Conservation (phyloP, 2,797 vertebrate genomes). For the Onychomys leucogaster region DNA sequence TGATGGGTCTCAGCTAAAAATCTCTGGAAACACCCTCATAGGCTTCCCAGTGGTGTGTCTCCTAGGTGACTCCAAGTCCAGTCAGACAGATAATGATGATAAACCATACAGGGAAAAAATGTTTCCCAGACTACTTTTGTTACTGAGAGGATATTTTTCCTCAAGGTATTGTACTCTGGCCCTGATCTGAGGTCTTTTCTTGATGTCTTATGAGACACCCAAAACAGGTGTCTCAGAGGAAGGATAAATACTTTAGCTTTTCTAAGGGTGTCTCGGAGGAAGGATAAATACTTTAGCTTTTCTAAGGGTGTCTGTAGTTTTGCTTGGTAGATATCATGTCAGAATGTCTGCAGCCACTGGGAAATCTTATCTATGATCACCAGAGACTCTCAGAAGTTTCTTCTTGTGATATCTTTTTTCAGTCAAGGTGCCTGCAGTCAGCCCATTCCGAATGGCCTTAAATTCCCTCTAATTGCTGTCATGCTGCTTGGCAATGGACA, state of each 20-base stretch:
- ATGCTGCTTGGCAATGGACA: neutral
- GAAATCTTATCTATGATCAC: conserved; percentile 39
- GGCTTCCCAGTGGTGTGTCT: neutral
- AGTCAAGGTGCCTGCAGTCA: neutral
- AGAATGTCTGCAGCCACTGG: neutral
- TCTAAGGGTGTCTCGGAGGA: neutral
- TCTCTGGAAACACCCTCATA: neutral
- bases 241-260: neutral
- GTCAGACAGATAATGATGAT: neutral
- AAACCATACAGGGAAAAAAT: neutral
- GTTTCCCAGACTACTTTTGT: neutral
- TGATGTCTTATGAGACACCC: neutral
- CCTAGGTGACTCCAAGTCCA: neutral
- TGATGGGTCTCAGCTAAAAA: neutral
- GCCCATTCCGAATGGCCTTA: neutral
- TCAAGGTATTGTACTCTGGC: neutral
- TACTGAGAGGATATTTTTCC: neutral
- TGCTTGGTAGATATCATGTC: neutral
- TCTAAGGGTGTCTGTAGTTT: neutral
- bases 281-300: neutral
- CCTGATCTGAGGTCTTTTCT: neutral
- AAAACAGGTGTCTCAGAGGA: neutral
- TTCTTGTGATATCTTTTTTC: conserved; percentile 8
- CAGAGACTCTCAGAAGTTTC: neutral
- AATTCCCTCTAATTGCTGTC: conserved; percentile 55